phyloP scores from a whole-genome alignment of 2,888 invertebrate species.

The Isoperla grammatica region DNA sequence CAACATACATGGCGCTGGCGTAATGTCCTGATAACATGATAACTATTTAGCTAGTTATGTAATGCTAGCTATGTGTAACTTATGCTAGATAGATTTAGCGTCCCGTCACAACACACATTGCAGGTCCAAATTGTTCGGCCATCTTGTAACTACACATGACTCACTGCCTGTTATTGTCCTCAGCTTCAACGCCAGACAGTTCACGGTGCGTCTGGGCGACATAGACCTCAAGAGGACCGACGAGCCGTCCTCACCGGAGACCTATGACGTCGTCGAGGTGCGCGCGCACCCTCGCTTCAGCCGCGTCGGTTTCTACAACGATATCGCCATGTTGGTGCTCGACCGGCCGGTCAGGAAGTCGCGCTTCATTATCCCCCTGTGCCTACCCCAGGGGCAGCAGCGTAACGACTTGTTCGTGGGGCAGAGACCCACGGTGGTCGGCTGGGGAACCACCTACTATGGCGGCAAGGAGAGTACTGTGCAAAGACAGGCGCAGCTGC shows the following conservation, averaged over 20 bases:
- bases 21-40: too few relatives aligned
- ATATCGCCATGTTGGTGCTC: slow-evolving; percentile 79
- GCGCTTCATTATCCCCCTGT: slow-evolving; percentile 82
- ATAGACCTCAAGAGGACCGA: slow-evolving; percentile 79
- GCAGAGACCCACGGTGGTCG: slow-evolving; percentile 77
- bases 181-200: slow-evolving; percentile 83
- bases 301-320: slow-evolving; percentile 89
- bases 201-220: slow-evolving; percentile 84
- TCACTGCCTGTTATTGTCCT: not conserved
- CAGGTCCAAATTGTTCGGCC: too few relatives aligned
- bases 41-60: too few relatives aligned
- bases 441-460: slow-evolving; percentile 88
- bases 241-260: slow-evolving; percentile 78
- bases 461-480: slow-evolving; percentile 82
- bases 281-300: slow-evolving; percentile 81
- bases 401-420: slow-evolving; percentile 62
- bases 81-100: too few relatives aligned
- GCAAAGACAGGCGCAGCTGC: slow-evolving; percentile 76
- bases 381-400: slow-evolving; percentile 62
- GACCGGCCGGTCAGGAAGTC: slow-evolving; percentile 69
- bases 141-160: not conserved
- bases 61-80: too few relatives aligned
- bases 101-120: too few relatives aligned
- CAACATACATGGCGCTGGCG: too few relatives aligned
- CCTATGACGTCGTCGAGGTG: slow-evolving; percentile 70